These are phyloP conservation scores for Nomada ferruginata DNA, from an alignment of 2,888 invertebrate genomes.

Conservation along the genomic window DNA sequence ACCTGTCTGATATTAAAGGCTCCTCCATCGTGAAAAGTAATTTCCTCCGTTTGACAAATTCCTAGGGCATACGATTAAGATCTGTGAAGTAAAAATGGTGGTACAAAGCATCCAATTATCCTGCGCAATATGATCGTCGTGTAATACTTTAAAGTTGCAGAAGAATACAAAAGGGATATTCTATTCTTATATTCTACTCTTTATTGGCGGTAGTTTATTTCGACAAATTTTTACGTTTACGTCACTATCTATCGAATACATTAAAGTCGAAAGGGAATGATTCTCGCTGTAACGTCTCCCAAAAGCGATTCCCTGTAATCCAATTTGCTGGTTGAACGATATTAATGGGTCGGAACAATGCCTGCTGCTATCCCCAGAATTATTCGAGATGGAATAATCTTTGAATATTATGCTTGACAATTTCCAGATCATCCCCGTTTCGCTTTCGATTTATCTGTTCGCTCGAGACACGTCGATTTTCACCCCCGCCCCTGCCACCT, in stretches of 20 bases:
- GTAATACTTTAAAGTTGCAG: no score
- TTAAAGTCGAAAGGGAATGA: conserved; percentile 23
- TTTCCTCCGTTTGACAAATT: neutral
- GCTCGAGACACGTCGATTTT: conserved; percentile 5
- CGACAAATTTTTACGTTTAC: neutral
- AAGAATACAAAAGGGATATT: neutral
- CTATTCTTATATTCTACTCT: no score
- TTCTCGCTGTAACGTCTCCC: conserved; percentile 16
- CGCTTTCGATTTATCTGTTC: conserved; percentile 2
- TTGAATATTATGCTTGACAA: conserved; percentile 73
- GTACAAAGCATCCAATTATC: no score
- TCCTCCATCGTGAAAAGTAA: neutral
- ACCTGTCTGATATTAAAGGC: conserved; percentile 22
- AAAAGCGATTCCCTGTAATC: conserved; percentile 78
- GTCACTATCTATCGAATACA: neutral
- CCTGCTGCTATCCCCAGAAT: conserved; percentile 54
- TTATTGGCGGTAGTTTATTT: neutral
- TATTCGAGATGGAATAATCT: conserved; percentile 72
- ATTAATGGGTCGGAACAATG: conserved; percentile 77
- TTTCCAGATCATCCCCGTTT: conserved; percentile 14
- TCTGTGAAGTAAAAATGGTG: no score
- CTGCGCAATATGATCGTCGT: no score
- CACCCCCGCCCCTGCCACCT: neutral
- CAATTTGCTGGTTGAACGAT: conserved; percentile 76
- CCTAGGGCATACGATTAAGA: neutral